Evolutionary conservation across 2,797 vertebrate genomes (phyloP).

Genomic region (Sylvia borin): DNA sequence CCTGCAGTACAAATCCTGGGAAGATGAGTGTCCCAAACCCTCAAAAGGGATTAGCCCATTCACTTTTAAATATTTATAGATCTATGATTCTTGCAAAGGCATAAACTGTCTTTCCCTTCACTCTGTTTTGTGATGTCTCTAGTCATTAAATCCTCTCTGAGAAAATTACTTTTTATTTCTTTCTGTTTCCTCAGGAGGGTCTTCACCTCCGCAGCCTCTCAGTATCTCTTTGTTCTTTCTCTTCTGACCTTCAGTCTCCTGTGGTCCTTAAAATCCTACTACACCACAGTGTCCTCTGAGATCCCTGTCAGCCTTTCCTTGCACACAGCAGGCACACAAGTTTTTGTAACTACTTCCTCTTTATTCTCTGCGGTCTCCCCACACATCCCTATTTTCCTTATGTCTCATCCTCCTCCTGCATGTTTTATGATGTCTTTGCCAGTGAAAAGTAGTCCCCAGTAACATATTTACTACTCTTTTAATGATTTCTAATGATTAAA

Average conservation of each 20-base stretch:
- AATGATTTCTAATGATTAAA: neutral
- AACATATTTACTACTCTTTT: neutral
- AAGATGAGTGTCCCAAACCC: neutral
- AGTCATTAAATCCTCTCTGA: neutral
- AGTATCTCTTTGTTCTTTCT: neutral
- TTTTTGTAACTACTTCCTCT: constrained; percentile 17
- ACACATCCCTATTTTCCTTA: neutral
- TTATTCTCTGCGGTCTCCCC: neutral
- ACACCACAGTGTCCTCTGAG: neutral
- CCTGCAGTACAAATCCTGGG: neutral
- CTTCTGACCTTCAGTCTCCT: neutral
- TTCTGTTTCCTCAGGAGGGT: neutral
- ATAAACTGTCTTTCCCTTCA: neutral
- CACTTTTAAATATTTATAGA: neutral
- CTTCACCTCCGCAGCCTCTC: neutral
- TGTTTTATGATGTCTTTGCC: neutral
- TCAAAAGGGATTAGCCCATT: neutral
- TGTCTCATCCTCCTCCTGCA: neutral
- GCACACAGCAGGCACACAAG: neutral
- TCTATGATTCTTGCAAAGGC: neutral
- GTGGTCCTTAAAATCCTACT: neutral
- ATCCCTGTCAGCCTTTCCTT: neutral
- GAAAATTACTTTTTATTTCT: neutral
- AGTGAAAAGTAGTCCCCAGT: neutral
- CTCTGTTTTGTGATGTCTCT: neutral